Base-by-base conservation (phyloP, 2,113 vertebrate genomes). In the Malaclemys terrapin region DNA sequence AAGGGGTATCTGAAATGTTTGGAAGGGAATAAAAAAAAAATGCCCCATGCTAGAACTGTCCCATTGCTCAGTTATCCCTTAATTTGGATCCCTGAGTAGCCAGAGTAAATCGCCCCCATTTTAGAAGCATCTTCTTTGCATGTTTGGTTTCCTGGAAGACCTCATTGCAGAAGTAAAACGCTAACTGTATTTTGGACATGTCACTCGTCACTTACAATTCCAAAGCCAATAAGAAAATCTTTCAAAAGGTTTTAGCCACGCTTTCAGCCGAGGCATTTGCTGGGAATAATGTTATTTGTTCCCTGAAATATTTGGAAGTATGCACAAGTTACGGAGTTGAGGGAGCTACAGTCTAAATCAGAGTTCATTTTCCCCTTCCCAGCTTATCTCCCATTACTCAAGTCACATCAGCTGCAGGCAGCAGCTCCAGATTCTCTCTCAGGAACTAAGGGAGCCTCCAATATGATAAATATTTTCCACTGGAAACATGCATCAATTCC, bases 401-500 rank as follows among this genome's bases (percentile, higher is more conserved):
- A 83, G 42, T 76, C 9, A 24, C 93, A 95, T 84, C 6, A 91
- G 91, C 80, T 90, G 85, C 49, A 45, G 95, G 90, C 91, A 82
- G 81, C 0, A 17, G 89, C 93, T 95, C 92, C 94, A 94, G 83
- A 86, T 84, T 92, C 85, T 92, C 97, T 82, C 94, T 78, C 81
- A 92, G 94, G 97, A 93, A 96, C 93, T 92, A 95, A 87, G 83
- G 95, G 94, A 96, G 94, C 94, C 94, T 91, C 94, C 13, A 4
- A 94, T 87, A 94, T 97, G 96, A 96, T 95, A 97, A 97, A 97
- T 97, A 96, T 84, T 65, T 84, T 72, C 93, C 92, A 89, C 75
- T 94, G 92, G 95, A 96, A 96, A 96, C 94, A 96, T 90, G 83
- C 80, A 65, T 87, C 97, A 38, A 90, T 87, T 75, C 92, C 81